Base-by-base conservation (phyloP, 2,797 vertebrate species). In the Luscinia megarhynchos region DNA sequence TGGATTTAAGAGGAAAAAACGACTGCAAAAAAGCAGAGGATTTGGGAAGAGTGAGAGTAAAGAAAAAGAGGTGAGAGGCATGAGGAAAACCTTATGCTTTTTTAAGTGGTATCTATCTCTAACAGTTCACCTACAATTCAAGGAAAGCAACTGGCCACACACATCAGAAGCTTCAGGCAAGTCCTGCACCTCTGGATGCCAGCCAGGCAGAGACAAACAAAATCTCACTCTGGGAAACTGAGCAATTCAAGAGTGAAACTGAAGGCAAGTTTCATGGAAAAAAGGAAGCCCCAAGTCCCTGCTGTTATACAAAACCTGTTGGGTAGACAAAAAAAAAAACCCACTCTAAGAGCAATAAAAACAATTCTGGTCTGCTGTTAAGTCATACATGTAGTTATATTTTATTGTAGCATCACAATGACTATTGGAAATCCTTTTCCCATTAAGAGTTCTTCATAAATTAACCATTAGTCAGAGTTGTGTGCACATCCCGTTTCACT, bases 61-160 rank as follows among this genome's bases (percentile, higher is more conserved):
- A 12, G 16, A 69, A 58, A 82, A 68, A 38, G 14, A 87, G 76
- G 15, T 6, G 50, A 87, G 46, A 89, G 27, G 32, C 45, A 64
- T 11, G 32, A 87, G 6, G 20, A 80, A 64, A 90, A 51, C 41
- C 46, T 75, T 21, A 8, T 46, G 15, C 2, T 32, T 88, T 54
- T 90, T 66, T 16, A 70, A 30, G 45, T 61, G 34, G 16, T 43
- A 36, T 34, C 40, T 77, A 36, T 34, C 40, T 77, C 84, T 68
- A 68, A 86, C 77, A 18, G 38, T 48, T 70, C 77, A 77, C 22
- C 11, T 43, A 36, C 67, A 77, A 45, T 59, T 90, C 61, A 93
- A 53, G 22, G 58, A 27, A 72, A 66, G 58, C 22, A 89, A 72
- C 10, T 0, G 2, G 45, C 10, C 0, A 0, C 59, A 55, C 30